Conservation (phyloP, 2,888 invertebrate genomes). For the Lithodes maja region DNA sequence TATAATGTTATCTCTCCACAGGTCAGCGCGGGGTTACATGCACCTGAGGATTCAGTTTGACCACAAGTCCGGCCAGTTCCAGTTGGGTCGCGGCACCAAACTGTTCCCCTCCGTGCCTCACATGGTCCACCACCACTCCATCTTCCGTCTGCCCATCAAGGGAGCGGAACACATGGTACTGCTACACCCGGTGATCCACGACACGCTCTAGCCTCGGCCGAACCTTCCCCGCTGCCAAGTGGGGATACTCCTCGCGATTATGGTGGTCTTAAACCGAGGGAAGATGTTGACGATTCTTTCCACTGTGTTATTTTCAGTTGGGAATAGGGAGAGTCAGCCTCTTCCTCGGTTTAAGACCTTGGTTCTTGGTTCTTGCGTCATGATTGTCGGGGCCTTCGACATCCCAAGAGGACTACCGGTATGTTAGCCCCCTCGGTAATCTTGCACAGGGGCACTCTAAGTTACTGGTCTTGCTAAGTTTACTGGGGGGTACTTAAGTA, state of each 20-base stretch:
- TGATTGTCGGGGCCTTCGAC: too few species aligned
- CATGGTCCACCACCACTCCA: slow-evolving; percentile 94
- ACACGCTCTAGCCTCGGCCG: slow-evolving; percentile 61
- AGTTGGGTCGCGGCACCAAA: slow-evolving; percentile 93
- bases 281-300: too few species aligned
- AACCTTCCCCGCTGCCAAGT: too few species aligned
- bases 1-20: slow-evolving; percentile 74
- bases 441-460: too few species aligned
- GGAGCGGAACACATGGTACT: slow-evolving; percentile 98
- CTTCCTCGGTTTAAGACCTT: too few species aligned
- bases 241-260: background rate
- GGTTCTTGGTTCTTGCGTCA: too few species aligned
- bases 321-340: too few species aligned
- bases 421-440: too few species aligned
- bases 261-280: background rate
- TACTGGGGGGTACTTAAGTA: too few species aligned
- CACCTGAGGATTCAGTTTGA: slow-evolving; percentile 95
- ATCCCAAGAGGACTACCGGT: too few species aligned
- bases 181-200: slow-evolving; percentile 83
- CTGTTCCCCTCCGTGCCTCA: slow-evolving; percentile 95
- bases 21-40: slow-evolving; percentile 96
- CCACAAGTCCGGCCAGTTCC: slow-evolving; percentile 84
- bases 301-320: too few species aligned
- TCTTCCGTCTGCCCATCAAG: slow-evolving; percentile 93
- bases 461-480: too few species aligned